Conservation (phyloP, 2,888 invertebrate genomes). For the Cryptocheilus praepositus region DNA sequence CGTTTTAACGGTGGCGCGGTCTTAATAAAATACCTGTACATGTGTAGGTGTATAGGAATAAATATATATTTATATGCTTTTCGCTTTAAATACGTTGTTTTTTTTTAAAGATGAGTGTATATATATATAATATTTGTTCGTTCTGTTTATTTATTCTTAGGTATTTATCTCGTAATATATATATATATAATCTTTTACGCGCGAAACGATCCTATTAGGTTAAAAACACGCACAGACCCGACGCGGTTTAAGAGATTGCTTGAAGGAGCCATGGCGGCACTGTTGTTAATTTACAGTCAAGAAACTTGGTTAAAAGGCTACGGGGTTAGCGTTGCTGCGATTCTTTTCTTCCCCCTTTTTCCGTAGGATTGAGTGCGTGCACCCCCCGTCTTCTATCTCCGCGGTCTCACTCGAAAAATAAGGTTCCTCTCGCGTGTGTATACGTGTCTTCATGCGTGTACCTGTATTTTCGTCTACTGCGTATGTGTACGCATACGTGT, state of each 20-base stretch:
- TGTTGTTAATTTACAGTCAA: constrained; percentile 17
- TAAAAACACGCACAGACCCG: constrained; percentile 40
- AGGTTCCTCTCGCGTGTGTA: too few relatives aligned
- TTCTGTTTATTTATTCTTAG: constrained; percentile 33
- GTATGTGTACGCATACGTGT: too few relatives aligned
- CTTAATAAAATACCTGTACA: constrained; percentile 58
- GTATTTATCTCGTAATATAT: constrained; percentile 28
- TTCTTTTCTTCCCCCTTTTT: too few relatives aligned
- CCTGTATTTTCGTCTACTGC: too few relatives aligned
- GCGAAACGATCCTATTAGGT: constrained; percentile 28
- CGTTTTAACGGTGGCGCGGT: neutral
- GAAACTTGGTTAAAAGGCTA: constrained; percentile 6
- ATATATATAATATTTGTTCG: constrained; percentile 33
- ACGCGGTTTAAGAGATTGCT: constrained; percentile 46
- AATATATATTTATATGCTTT: constrained; percentile 31
- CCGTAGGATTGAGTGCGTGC: too few relatives aligned
- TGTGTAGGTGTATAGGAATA: constrained; percentile 54
- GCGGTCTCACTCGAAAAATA: too few relatives aligned
- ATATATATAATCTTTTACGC: constrained; percentile 33
- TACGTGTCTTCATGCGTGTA: too few relatives aligned
- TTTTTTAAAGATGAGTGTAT: constrained; percentile 38
- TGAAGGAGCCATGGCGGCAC: constrained; percentile 44
- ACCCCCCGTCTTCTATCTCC: too few relatives aligned
- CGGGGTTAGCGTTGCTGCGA: too few relatives aligned
- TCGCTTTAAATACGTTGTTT: constrained; percentile 54